Conservation (phyloP, 2,888 invertebrate species). For the Rotaria magnacalcarata region DNA sequence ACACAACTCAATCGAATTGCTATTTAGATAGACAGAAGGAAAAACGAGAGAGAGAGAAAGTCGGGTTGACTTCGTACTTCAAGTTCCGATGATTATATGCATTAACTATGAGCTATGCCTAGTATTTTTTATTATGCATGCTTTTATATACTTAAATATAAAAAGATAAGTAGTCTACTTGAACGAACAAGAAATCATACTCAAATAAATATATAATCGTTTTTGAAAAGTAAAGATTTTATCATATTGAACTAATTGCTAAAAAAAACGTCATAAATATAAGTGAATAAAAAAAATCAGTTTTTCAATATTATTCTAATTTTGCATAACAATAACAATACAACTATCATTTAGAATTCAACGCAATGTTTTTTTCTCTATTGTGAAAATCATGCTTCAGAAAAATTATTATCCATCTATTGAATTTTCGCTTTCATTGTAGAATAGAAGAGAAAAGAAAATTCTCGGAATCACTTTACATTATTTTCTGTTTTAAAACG, state of each 20-base stretch:
- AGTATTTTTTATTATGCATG: background rate
- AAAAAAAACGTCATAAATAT: background rate
- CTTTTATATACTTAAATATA: background rate
- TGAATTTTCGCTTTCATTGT: background rate
- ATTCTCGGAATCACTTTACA: background rate
- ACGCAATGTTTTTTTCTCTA: background rate
- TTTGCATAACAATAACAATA: background rate
- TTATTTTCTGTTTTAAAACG: background rate
- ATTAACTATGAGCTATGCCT: background rate
- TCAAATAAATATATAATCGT: background rate
- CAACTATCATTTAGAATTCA: background rate
- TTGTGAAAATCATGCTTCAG: background rate
- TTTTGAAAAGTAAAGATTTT: no score
- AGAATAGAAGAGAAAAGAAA: background rate
- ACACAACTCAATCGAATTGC: background rate
- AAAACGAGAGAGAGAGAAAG: no score
- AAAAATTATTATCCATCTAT: background rate
- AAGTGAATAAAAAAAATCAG: background rate
- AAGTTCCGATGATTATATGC: background rate
- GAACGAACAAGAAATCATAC: background rate
- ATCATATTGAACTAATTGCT: no score
- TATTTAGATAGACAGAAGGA: background rate
- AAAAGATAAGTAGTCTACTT: background rate
- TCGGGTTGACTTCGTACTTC: background rate
- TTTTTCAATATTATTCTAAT: background rate